Base-by-base conservation (phyloP, 2,113 vertebrate species). In the Megaptera novaeangliae region DNA sequence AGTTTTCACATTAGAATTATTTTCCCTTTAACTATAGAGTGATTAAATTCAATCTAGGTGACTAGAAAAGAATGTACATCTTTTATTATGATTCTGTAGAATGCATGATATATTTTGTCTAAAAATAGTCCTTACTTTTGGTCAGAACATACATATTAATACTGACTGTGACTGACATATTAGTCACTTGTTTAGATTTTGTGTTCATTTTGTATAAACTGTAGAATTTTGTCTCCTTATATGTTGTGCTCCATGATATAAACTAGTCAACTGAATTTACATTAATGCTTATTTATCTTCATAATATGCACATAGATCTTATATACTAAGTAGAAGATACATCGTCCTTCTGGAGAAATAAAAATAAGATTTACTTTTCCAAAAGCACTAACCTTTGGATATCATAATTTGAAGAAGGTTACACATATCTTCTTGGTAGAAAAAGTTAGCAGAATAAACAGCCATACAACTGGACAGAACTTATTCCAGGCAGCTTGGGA, bases 231-330 rank as follows among this genome's bases (percentile, higher is more conserved):
- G 29, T 63, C 52, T 96, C 64, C 39, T 87, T 66, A 80, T 39
- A 39, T 49, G 88, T 64, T 92, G 78, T 90, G 6, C 18, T 92
- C 14, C 46, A 46, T 3, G 84, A 36, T 74, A 74, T 91, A 96
- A 68, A 74, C 39, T 63, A 63, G 21, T 63, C 59, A 69, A 64
- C 1, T 94, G 69, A 84, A 94, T 96, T 96, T 92, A 68, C 39
- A 80, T 81, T 59, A 92, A 91, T 94, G 59, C 5, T 21, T 86
- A 86, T 81, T 91, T 71, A 57, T 81, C 96, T 97, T 93, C n/a
- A 86, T 49, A 78, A 64, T 85, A 86, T 23, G 25, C 15, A 61
- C 21, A 91, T 10, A 49, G 11, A 52, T 6, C 57, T 29, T 88
- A 9, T 44, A 69, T 74, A 36, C 29, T 82, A 59, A 41, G 17